Conservation (phyloP, 2,888 invertebrate species). For the Sinotaia quadrata region DNA sequence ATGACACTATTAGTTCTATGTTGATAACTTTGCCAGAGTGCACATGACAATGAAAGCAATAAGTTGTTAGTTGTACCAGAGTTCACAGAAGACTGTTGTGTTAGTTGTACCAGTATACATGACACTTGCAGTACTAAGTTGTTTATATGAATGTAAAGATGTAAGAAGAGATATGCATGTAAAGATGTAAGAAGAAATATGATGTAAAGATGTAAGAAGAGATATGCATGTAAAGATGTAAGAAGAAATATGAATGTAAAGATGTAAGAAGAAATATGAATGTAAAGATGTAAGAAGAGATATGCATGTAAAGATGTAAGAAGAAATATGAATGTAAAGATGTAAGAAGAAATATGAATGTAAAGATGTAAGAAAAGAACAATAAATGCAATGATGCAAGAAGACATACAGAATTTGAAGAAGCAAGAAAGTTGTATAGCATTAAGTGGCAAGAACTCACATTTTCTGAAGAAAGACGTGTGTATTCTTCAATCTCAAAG, state of each 20-base stretch:
- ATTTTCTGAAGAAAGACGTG: constrained; percentile 81
- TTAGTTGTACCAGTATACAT: too few species aligned
- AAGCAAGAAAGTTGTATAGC: too few species aligned
- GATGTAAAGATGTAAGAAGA: neutral
- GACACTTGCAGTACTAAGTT: too few species aligned
- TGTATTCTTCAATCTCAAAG: constrained; percentile 77
- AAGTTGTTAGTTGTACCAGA: too few species aligned
- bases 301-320: neutral
- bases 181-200: neutral
- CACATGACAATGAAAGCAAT: too few species aligned
- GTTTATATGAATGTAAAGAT: too few species aligned
- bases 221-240: neutral
- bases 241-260: neutral
- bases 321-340: too few species aligned
- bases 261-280: neutral
- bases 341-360: neutral
- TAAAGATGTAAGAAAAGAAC: neutral
- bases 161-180: neutral
- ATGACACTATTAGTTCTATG: too few species aligned
- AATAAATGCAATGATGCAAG: too few species aligned
- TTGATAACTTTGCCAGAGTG: too few species aligned
- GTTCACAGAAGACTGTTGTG: too few species aligned
- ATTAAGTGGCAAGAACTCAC: constrained; percentile 74
- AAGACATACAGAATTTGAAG: too few species aligned
- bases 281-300: neutral